A percentile compares a stretch with the other conserved stretches of the same genome.
Conservation (phyloP, 2,797 vertebrate genomes). For the Pogoniulus pusillus region DNA sequence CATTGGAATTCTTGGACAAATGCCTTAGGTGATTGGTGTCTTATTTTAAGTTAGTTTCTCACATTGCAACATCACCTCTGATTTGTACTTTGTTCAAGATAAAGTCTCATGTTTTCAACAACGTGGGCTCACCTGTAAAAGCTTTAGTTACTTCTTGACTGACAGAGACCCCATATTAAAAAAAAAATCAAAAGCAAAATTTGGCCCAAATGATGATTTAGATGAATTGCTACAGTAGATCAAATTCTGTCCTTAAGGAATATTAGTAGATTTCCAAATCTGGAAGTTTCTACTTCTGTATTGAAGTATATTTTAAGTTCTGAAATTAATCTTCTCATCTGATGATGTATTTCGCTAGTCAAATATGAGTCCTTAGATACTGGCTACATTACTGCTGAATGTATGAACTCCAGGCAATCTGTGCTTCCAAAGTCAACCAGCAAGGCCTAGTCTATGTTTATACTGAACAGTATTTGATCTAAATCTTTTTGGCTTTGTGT, state of each 20-base stretch:
- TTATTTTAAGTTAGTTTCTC: neutral
- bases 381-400: neutral
- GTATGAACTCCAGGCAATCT: rapidly evolving
- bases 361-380: neutral
- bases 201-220: neutral
- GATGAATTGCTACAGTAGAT: neutral
- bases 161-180: neutral
- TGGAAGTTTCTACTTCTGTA: neutral
- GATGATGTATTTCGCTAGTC: neutral
- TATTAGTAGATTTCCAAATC: neutral
- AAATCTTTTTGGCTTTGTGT: neutral
- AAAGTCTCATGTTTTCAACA: neutral
- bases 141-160: neutral
- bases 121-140: neutral
- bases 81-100: neutral
- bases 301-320: neutral
- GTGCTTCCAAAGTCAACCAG: neutral
- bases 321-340: neutral
- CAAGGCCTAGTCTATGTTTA: neutral
- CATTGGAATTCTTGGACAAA: neutral
- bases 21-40: neutral
- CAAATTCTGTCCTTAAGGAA: neutral
- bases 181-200: neutral
- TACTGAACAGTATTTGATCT: neutral
- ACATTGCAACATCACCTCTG: neutral